Evolutionary conservation across 2,888 invertebrate species (phyloP).

Genomic region (Artemia sinica): DNA sequence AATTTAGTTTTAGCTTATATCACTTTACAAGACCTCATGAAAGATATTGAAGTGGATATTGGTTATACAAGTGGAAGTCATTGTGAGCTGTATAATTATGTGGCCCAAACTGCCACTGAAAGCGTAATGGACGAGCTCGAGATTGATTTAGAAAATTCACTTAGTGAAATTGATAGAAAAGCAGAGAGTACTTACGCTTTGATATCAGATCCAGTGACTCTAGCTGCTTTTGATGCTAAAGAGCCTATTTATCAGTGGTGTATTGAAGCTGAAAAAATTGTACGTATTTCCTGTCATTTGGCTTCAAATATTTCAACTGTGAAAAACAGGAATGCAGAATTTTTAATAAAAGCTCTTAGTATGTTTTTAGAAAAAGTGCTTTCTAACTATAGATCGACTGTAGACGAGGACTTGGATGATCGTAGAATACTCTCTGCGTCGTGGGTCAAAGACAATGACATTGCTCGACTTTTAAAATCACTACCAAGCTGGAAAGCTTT

Average conservation of each 20-base stretch:
- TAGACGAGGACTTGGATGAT: constrained; percentile 58
- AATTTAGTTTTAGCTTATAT: constrained; percentile 61
- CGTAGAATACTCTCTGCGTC: constrained; percentile 60
- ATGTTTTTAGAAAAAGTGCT: constrained; percentile 36
- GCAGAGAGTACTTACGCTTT: constrained; percentile 4
- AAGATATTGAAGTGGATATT: constrained; percentile 57
- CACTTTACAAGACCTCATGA: constrained; percentile 61
- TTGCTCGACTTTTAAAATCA: constrained; percentile 68
- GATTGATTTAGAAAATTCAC: neutral
- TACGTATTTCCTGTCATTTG: neutral
- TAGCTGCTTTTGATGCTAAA: neutral
- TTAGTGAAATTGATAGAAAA: neutral
- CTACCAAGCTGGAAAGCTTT: constrained; percentile 60
- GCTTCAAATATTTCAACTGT: neutral
- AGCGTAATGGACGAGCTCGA: neutral
- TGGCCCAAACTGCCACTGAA: neutral
- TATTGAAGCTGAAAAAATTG: constrained; percentile 6
- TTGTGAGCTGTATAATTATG: neutral
- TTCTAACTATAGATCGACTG: constrained; percentile 52
- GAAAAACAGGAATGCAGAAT: neutral
- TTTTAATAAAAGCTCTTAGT: constrained; percentile 19
- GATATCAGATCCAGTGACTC: neutral
- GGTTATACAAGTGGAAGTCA: constrained; percentile 28
- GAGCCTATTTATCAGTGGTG: neutral
- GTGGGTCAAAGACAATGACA: constrained; percentile 88